Base-by-base conservation (phyloP, 2,797 vertebrate genomes). In the Malurus splendens region DNA sequence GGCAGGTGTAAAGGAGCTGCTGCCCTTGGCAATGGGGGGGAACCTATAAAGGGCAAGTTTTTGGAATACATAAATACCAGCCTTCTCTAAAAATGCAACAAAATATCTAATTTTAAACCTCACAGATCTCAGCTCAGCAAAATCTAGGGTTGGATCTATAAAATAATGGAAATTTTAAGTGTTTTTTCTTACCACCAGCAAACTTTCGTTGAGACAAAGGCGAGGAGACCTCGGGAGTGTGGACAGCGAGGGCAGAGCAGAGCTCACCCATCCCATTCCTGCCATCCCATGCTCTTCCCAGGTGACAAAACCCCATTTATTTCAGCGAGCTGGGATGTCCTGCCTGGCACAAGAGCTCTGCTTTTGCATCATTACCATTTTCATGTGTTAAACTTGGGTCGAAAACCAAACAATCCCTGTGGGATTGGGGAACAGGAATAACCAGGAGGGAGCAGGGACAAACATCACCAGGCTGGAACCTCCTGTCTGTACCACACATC, bases 401-500 rank as follows among this genome's bases (percentile, higher is more conserved):
- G 3, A 3, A 33, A 87, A 24, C 32, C 44, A 50, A 61, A 13
- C 0, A 66, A n/a, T 0, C 20, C 50, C 15, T 3, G 5, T 1
- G 27, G 13, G 75, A 33, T 19, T 54, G 6, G 51, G n/a, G 23
- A 55, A 23, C 12, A 27, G 3, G 27, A 66, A 56, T 0, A 42
- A 76, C 20, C 56, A 66, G 41, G 28, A 79, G 56, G 44, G 82
- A 59, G 28, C n/a, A 72, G 88, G 36, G 27, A 33, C 24, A 44
- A 1, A 22, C 36, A 88, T 4, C 5, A 36, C 33, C 14, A 10
- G 38, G 24, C 33, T 51, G 64, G 50, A 84, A 50, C 14, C 48
- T 32, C 30, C 60, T 39, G 39, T 2, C 20, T 54, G 48, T 4
- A 61, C 23, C 56, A 67, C 1, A 10, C 67, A 65, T 51, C 51